Conservation (phyloP, 2,797 vertebrate genomes). For the Oryzias sinensis region DNA sequence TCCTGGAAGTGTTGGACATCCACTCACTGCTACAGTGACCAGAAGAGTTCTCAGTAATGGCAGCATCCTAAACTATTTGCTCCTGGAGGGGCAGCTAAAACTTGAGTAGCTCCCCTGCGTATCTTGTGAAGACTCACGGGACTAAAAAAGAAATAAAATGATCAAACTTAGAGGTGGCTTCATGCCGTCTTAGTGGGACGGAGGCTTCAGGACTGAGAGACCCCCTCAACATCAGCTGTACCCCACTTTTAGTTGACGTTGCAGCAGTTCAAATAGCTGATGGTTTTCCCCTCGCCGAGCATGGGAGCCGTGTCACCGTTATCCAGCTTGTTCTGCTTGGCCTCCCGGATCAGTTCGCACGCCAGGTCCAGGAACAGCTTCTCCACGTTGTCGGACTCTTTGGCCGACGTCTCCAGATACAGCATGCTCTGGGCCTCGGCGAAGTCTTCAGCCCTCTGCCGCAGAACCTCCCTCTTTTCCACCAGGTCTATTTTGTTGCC, state of each 20-base stretch:
- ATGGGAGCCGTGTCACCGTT: conserved; percentile 94
- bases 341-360: conserved; percentile 92
- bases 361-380: conserved; percentile 99
- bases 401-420: conserved; percentile 97
- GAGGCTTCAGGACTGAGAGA: conserved; percentile 63
- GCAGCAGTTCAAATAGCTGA: conserved; percentile 99
- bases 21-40: conserved; percentile 46
- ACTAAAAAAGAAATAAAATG: conserved; percentile 41
- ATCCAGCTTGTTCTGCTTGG: conserved; percentile 95
- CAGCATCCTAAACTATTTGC: conserved; percentile 58
- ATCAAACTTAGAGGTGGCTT: conserved; percentile 63
- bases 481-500: conserved; percentile 98
- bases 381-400: conserved; percentile 98
- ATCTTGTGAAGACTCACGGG: conserved; percentile 61
- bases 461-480: conserved; percentile 93
- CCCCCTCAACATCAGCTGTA: conserved; percentile 46
- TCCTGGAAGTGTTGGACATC: conserved; percentile 43
- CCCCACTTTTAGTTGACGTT: conserved; percentile 85
- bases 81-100: conserved; percentile 54
- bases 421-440: conserved; percentile 96
- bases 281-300: conserved; percentile 96
- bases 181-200: conserved; percentile 63
- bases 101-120: conserved; percentile 54
- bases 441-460: conserved; percentile 95
- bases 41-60: conserved; percentile 45